Conservation (phyloP, 1,140 invertebrate species). For the Bemisia tabaci region DNA sequence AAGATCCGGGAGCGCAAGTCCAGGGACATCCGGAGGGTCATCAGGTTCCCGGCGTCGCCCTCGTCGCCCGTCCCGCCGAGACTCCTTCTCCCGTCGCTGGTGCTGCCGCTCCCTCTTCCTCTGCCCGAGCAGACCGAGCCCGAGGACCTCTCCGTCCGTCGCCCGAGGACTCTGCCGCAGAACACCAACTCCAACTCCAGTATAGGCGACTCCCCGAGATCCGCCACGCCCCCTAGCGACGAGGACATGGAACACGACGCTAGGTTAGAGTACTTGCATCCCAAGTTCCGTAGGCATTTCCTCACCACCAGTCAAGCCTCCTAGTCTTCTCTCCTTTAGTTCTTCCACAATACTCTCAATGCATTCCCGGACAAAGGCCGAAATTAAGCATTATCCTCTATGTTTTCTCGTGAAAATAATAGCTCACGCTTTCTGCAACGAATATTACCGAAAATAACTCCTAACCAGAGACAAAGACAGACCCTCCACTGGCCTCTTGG, state of each 20-base stretch:
- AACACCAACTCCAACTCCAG: constrained; percentile 19
- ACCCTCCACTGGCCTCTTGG: too few species aligned
- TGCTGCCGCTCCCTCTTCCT: constrained; percentile 14
- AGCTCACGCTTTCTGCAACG: too few species aligned
- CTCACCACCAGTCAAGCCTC: neutral
- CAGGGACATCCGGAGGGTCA: constrained; percentile 26
- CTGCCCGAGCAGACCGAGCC: constrained; percentile 76
- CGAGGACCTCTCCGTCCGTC: constrained; percentile 60
- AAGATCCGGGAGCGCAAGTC: constrained; percentile 26
- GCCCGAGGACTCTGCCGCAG: constrained; percentile 24
- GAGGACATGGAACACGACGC: neutral
- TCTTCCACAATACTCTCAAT: too few species aligned
- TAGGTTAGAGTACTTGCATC: neutral
- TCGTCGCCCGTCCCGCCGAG: constrained; percentile 24
- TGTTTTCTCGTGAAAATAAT: too few species aligned
- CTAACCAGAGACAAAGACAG: too few species aligned
- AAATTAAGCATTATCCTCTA: too few species aligned
- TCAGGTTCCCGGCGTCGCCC: constrained; percentile 20
- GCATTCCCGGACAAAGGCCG: too few species aligned
- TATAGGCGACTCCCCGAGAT: constrained; percentile 13
- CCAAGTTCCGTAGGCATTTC: neutral
- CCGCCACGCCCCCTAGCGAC: neutral
- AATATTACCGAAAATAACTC: too few species aligned
- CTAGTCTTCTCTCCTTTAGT: too few species aligned
- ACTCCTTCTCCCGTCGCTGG: constrained; percentile 8